Base-by-base conservation (phyloP, 2,797 vertebrate genomes). In the Sebastes hopkinsi region DNA sequence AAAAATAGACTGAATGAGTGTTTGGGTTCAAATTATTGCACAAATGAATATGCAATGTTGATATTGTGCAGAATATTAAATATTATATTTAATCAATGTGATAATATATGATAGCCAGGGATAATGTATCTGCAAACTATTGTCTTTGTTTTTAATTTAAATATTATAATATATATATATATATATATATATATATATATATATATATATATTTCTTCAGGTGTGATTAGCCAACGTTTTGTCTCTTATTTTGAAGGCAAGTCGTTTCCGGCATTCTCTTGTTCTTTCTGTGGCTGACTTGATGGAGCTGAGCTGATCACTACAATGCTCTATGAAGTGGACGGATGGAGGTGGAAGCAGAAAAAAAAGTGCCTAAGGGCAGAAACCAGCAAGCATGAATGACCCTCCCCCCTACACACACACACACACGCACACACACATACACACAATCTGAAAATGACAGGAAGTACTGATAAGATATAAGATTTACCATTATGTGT, bases 311-410 rank as follows among this genome's bases (percentile, higher is more conserved):
- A 25, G 4, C 29, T 70, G 30, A 76, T 25, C 61, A 69, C 60
- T 27, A 62, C 77, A 76, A 77, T 32, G 72, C 60, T 60, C 52
- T 58, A 23, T 82, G 72, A 42, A 50, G 50, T 30, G 68, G 82
- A 65, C 56, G 77, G 77, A 72, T 66, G 74, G 79, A 80, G 69
- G 36, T 72, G 79, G 80, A 72, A 56, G 74, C 55, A 67, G 83
- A 34, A 67, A 12, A 66, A 62, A 46, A 68, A 55, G 72, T 84
- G 75, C 78, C 71, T 11, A 65, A 64, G 32, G 56, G 30, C n/a
- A 62, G 61, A 36, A 42, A 23, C 8, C 14, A 42, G 59, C 23
- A 68, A 54, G 66, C 61, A 67, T 72, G 50, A 58, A 46, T 46
- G 42, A 46, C 79, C 79, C 74, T 42, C 71, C 75, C 61, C 29